A percentile compares a stretch with the other conserved stretches of the same genome.
Evolutionary conservation across 2,797 vertebrate genomes (phyloP).

Genomic region (Threskiornis aethiopicus): DNA sequence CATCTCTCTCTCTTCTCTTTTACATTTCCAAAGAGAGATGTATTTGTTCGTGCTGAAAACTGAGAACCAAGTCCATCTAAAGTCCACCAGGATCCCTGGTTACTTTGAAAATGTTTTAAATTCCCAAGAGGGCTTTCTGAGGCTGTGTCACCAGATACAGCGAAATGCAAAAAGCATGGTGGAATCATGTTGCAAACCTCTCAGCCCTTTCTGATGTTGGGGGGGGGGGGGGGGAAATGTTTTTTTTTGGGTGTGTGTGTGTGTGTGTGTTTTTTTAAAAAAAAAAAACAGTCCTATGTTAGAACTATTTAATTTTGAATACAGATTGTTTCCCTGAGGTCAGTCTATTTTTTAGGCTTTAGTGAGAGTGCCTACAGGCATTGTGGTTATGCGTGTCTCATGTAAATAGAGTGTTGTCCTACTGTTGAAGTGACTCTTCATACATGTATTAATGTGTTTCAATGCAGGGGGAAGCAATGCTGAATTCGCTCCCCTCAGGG

Average conservation of each 20-base stretch:
- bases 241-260: too few species aligned
- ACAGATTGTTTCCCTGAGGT: not conserved
- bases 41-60: not conserved
- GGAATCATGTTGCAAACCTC: not conserved
- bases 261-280: not conserved
- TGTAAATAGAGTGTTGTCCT: not conserved
- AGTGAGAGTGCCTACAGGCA: not conserved
- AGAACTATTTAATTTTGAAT: not conserved
- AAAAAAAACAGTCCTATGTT: not conserved
- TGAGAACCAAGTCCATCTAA: not conserved
- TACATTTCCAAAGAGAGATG: not conserved
- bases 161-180: rapidly evolving
- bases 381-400: not conserved
- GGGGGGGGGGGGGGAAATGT: too few species aligned
- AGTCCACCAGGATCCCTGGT: not conserved
- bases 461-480: not conserved
- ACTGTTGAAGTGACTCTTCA: not conserved
- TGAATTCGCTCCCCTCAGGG: not conserved
- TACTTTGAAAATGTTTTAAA: not conserved
- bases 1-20: not conserved
- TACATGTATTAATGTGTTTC: not conserved
- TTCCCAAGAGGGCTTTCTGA: not conserved
- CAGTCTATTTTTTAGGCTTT: not conserved
- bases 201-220: not conserved
- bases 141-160: too few species aligned